Conservation (phyloP, 1,140 invertebrate genomes). For the Tetragnatha versicolor region DNA sequence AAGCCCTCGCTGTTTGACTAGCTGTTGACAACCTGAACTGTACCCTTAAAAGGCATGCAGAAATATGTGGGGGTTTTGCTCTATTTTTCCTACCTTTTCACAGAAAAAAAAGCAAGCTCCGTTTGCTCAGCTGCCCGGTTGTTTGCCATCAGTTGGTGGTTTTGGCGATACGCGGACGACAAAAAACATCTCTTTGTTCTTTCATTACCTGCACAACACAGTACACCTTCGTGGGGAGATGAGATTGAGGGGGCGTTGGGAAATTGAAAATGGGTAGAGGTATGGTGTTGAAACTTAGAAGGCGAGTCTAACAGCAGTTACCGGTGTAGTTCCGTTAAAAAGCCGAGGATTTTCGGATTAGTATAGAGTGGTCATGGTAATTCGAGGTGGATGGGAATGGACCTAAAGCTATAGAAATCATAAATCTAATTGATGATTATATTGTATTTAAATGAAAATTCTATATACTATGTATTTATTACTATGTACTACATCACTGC, state of each 20-base stretch:
- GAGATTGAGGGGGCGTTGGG: neutral
- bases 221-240: neutral
- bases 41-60: slow-evolving; percentile 5
- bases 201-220: neutral
- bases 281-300: too few relatives aligned
- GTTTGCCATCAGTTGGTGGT: slow-evolving; percentile 19
- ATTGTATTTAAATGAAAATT: too few relatives aligned
- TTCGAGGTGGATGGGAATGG: too few relatives aligned
- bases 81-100: slow-evolving; percentile 9
- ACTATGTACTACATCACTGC: too few relatives aligned
- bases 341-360: too few relatives aligned
- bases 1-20: slow-evolving; percentile 1
- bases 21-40: slow-evolving; percentile 24
- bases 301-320: too few relatives aligned
- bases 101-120: neutral
- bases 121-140: slow-evolving; percentile 24
- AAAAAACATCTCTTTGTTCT: neutral
- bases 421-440: too few relatives aligned
- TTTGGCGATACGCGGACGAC: neutral
- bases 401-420: too few relatives aligned
- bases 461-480: too few relatives aligned
- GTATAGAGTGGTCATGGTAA: too few relatives aligned
- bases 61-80: slow-evolving; percentile 25
- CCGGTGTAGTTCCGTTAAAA: too few relatives aligned
- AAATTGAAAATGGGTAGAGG: slow-evolving; percentile 15